Base-by-base conservation (phyloP, 1,140 invertebrate species). In the Chymomyza costata region DNA sequence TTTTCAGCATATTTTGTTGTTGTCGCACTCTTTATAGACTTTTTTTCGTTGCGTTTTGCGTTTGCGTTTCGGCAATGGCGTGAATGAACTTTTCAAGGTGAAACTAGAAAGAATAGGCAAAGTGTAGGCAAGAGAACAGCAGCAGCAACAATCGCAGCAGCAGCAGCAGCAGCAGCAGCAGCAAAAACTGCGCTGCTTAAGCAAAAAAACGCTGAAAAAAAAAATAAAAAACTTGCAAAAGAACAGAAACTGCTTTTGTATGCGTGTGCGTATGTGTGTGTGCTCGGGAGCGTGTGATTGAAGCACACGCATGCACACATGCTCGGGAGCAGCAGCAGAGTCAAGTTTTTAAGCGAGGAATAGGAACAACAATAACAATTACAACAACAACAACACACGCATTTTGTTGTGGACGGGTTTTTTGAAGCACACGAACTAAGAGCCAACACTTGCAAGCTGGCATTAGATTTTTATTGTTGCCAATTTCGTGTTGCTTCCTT, bases 81-180 rank as follows among this genome's bases (percentile, higher is more conserved):
- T 81, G 80, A 83, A 83, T 83, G 80, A 83, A 83, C 80, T 83
- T 83, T 83, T 83, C 80, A 83, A 83, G 80, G 80, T 83, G 80
- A 83, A 83, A 76, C 69, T 80, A 78, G 73, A 68, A 58, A 82
- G 74, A 73, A 80, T 80, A 41, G 57, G 60, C 51, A 38, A 48
- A 63, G 60, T 63, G 55, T 64, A 64, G 55, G 44, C 59, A 44
- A 39, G 57, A 35, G 40, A 65, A 71, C 44, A 78, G 59, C 61
- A 65, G 70, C 69, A 61, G 54, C 70, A 25, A 8, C 21, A 25
- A 25, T 25, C 8, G 8, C 21, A 25, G 8, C 66, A 60, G 57
- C 30, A 15, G 11, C 38, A 57, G 50, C 28, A 65, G 41, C 57
- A 47, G 44, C 41, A 47, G 35, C 14, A 39, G 28, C 11, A 53